These are phyloP conservation scores for Lycaena phlaeas DNA, from an alignment of 2,888 invertebrate genomes.

Conservation along the genomic window DNA sequence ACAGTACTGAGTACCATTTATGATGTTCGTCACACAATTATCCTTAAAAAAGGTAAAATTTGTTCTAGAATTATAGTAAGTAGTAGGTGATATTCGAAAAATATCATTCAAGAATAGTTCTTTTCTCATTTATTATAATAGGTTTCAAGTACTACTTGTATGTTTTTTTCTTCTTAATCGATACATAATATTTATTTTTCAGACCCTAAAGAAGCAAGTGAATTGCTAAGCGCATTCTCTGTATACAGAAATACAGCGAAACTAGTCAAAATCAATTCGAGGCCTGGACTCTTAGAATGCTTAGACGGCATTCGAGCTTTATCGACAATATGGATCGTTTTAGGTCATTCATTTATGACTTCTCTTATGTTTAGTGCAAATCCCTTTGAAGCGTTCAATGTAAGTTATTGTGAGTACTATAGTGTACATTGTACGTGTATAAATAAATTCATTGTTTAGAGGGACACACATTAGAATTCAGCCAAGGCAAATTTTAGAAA, in stretches of 20 bases:
- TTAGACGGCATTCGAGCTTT: constrained; percentile 49
- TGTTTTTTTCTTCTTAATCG: too few relatives aligned
- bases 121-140: too few relatives aligned
- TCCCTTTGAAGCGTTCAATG: constrained; percentile 15
- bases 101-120: too few relatives aligned
- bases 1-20: constrained; percentile 9
- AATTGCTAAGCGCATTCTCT: constrained; percentile 26
- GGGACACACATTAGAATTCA: too few relatives aligned
- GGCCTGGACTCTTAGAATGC: constrained; percentile 35
- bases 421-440: neutral
- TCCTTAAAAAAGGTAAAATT: constrained; percentile 9
- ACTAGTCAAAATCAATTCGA: constrained; percentile 33
- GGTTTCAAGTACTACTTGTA: too few relatives aligned
- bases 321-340: constrained; percentile 53
- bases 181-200: constrained; percentile 19
- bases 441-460: too few relatives aligned
- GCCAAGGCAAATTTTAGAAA: too few relatives aligned
- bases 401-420: too few relatives aligned
- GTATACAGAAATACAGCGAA: constrained; percentile 41
- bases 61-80: too few relatives aligned
- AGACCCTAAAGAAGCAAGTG: constrained; percentile 26
- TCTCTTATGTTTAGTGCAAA: constrained; percentile 20
- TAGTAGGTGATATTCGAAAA: too few relatives aligned
- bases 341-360: constrained; percentile 34
- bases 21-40: constrained; percentile 6